Evolutionary conservation across 2,797 vertebrate species (phyloP).

Genomic region (Alectoris magna): DNA sequence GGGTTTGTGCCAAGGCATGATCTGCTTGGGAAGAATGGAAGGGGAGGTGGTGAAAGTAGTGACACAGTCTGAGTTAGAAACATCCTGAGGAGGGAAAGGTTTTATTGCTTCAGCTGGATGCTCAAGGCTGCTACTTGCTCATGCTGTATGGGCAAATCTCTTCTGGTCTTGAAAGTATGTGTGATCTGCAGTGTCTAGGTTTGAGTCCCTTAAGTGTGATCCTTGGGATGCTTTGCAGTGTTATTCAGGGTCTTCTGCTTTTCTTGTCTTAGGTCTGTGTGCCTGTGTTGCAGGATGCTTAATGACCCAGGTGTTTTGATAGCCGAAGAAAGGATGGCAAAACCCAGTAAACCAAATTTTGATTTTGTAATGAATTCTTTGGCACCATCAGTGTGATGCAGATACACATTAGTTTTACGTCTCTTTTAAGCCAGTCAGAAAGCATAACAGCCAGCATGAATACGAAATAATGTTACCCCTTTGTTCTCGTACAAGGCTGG

Average conservation of each 20-base stretch:
- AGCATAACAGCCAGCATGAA: neutral
- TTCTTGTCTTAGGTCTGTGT: neutral
- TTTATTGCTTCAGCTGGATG: neutral
- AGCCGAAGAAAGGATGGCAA: neutral
- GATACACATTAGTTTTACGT: neutral
- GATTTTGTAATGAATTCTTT: neutral
- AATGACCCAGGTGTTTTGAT: neutral
- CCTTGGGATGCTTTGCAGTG: neutral
- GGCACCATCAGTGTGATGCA: neutral
- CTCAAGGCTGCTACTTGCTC: neutral
- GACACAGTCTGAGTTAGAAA: neutral
- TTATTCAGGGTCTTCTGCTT: neutral
- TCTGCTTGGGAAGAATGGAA: neutral
- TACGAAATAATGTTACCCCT: neutral
- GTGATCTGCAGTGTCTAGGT: neutral
- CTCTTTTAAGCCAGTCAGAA: neutral
- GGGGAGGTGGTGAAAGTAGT: neutral
- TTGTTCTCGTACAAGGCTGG: neutral
- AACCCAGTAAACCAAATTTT: rapidly evolving
- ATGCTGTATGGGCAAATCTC: neutral
- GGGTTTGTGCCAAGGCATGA: neutral
- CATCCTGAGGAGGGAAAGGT: neutral
- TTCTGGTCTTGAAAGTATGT: neutral
- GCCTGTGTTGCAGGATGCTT: neutral
- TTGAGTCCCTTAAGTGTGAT: neutral